Base-by-base conservation (phyloP, 1,140 invertebrate genomes). In the Halesus radiatus region DNA sequence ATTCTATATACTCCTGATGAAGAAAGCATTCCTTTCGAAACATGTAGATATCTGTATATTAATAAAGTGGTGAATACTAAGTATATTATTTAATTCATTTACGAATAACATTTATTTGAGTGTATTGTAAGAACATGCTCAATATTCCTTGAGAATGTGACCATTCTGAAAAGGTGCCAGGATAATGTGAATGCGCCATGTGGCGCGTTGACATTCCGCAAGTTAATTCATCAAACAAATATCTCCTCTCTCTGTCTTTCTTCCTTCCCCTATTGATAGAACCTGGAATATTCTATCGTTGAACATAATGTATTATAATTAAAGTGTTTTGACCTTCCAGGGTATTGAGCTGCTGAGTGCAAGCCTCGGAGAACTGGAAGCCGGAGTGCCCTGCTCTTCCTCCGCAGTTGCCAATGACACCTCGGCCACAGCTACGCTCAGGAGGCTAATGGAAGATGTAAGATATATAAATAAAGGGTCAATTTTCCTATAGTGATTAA, bases 271-370 rank as follows among this genome's bases (percentile, higher is more conserved):
- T 45, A 0, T 1, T 45, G 37, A 10, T 1, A 32, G 5, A 3
- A 32, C 32, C 32, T 32, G 7, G 53, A 16, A 54, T 54, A 16
- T n/a, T 54, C 18, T 20, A 54, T 54, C 4, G 4, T 54, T 62
- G 32, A 26, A 18, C 37, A 66, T 3, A n/a, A 0, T n/a, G n/a
- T n/a, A n/a, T n/a, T n/a, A 3, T 29, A 68, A n/a, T 3, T 68
- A 4, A 37, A 45, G 3, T 70, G 66, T 70, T 66, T 37, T 29
- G 3, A 23, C 23, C 45, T 73, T 76, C 0, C 82, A 88, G 85
- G 95, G 94, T 60, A 97, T 99, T 85, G 91, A 94, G 86, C 88
- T 98, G 45, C 89, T 99, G 15, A 95, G 96, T 81, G 91, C 95
- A 88, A 91, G 94, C 62, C 92, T 94, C 32, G 91, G 88, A 78